These are phyloP conservation scores for Oryctes rhinoceros DNA, from an alignment of 1,140 invertebrate species.

Conservation along the genomic window DNA sequence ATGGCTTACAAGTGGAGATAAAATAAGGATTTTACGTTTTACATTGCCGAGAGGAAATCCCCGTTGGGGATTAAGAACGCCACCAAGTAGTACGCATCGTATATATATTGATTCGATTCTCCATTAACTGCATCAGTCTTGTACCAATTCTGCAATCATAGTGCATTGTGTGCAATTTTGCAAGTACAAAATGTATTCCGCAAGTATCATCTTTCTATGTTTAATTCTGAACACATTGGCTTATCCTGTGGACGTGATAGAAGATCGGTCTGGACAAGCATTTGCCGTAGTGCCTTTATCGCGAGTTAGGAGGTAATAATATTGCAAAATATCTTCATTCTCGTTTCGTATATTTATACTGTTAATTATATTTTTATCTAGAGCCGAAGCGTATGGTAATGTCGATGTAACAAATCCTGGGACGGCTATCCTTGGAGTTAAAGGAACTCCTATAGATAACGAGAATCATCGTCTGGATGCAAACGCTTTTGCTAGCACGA, in stretches of 20 bases:
- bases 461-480: background rate
- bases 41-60: too few species aligned
- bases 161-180: too few species aligned
- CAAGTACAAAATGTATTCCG: background rate
- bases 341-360: too few species aligned
- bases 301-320: conserved; percentile 11
- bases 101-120: too few species aligned
- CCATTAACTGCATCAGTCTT: too few species aligned
- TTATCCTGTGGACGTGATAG: background rate
- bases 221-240: background rate
- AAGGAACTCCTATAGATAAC: conserved; percentile 23
- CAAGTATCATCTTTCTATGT: background rate
- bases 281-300: background rate
- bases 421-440: background rate
- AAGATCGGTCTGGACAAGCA: background rate
- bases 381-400: background rate
- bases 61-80: too few species aligned
- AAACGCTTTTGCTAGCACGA: background rate
- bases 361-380: background rate
- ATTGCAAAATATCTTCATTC: background rate
- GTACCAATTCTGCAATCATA: too few species aligned
- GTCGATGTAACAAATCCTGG: background rate
- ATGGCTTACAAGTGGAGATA: too few species aligned
- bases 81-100: too few species aligned
- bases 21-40: too few species aligned